Evolutionary conservation across 2,113 vertebrate genomes (phyloP), one percentile per base, ranked within the genome.

Genomic region (Eubucco bourcierii): DNA sequence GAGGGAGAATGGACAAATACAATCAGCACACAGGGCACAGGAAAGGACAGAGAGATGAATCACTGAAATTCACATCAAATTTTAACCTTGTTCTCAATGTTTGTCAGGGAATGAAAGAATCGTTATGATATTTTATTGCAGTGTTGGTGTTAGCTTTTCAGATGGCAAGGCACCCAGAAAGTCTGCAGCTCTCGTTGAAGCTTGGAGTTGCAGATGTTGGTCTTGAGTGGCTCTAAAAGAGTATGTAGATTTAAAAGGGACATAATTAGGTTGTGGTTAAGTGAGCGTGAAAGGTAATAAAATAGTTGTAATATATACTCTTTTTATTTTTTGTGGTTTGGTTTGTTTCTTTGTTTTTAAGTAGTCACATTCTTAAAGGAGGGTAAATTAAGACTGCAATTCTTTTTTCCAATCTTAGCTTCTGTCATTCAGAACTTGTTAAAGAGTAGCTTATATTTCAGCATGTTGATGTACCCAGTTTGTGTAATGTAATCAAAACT

Each of bases 11-110:
- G 1, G 61, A 67, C 75, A 93, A 93, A 95, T 88, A 84, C 4
- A 71, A 83, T 94, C 80, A 90, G 34, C 46, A n/a, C 15, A 2
- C 3, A 24, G 37, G 58, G 33, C 55, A 20, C 1, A 2, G 58
- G 44, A 66, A 94, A 96, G 92, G 89, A 95, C 87, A 85, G 73
- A 66, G 61, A 75, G 41, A 87, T 93, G 85, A 90, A 90, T 80
- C 90, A 79, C 71, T 92, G 77, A 93, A 82, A 91, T 88, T 64
- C n/a, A 46, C 34, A 34, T 60, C 46, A 59, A 73, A 79, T 72
- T 60, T 58, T 80, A 87, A 75, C 58, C 31, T 41, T 87, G 12
- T 77, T 75, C 59, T 79, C 56, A 60, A 31, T 34, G 11, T 20
- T 84, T 72, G 67, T 65, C 81, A 90, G 64, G 73, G 94, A 95